phyloP scores from a whole-genome alignment of 2,797 vertebrate genomes.

The Sparus aurata region DNA sequence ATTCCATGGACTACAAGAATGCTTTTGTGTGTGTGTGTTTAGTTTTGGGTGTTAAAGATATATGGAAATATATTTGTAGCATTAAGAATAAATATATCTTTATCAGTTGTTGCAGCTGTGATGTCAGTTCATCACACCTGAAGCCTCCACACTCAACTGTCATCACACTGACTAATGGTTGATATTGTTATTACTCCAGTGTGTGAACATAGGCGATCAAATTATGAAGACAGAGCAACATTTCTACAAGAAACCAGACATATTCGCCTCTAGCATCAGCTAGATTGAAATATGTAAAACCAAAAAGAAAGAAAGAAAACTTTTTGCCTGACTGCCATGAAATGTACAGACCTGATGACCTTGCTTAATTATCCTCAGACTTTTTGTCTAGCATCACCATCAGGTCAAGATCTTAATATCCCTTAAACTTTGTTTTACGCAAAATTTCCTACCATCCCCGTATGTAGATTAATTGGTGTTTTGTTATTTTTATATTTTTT shows the following conservation, averaged over 20 bases:
- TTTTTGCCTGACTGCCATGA: too few relatives aligned
- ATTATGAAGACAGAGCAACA: neutral
- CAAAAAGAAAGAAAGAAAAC: too few relatives aligned
- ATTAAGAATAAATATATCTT: neutral
- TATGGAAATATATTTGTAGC: neutral
- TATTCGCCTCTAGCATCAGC: too few relatives aligned
- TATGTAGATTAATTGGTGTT: too few relatives aligned
- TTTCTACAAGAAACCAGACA: neutral
- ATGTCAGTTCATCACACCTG: neutral
- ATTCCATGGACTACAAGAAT: neutral
- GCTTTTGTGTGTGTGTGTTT: slow-evolving; percentile 43
- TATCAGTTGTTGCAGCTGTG: neutral
- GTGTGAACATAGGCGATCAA: neutral
- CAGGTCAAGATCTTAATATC: too few relatives aligned
- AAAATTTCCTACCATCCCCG: too few relatives aligned
- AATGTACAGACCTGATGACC: too few relatives aligned
- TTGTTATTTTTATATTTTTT: too few relatives aligned
- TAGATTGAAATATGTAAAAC: too few relatives aligned
- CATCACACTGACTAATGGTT: neutral
- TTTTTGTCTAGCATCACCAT: too few relatives aligned
- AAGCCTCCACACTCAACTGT: neutral
- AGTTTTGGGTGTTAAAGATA: neutral
- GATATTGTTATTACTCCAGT: neutral
- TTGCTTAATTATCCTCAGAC: too few relatives aligned
- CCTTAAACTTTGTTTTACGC: too few relatives aligned